Conservation (phyloP, 2,888 invertebrate genomes). For the Melinaea marsaeus region DNA sequence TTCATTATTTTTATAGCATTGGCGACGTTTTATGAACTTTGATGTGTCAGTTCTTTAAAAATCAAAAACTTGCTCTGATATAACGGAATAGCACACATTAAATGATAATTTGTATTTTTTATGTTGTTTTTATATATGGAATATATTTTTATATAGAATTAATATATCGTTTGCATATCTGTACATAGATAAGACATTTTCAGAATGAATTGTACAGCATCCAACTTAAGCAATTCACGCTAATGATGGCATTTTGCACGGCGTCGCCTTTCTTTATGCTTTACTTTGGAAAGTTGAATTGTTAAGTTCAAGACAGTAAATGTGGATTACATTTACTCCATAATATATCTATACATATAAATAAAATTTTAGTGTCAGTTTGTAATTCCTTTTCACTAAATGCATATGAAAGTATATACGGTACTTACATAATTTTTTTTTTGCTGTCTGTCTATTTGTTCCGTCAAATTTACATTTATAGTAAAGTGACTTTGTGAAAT, state of each 20-base stretch:
- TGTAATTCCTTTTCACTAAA: too few species aligned
- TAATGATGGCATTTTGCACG: conserved; percentile 30
- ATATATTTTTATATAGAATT: not conserved
- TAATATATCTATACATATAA: not conserved
- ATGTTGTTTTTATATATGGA: too few species aligned
- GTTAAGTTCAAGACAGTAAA: not conserved
- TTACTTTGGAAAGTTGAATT: conserved; percentile 17
- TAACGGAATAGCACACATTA: too few species aligned
- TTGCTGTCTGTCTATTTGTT: too few species aligned
- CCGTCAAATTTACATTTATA: not conserved
- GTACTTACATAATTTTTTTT: too few species aligned
- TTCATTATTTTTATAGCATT: too few species aligned
- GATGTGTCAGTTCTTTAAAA: too few species aligned
- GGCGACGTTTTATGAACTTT: too few species aligned
- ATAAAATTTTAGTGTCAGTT: too few species aligned
- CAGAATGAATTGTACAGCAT: conserved; percentile 29
- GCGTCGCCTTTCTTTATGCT: conserved; percentile 28
- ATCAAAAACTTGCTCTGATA: too few species aligned
- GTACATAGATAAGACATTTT: conserved; percentile 31
- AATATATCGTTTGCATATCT: conserved; percentile 3
- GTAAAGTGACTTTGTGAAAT: not conserved
- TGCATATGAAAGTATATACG: too few species aligned
- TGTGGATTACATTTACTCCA: not conserved
- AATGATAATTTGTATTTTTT: too few species aligned
- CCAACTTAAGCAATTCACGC: conserved; percentile 32